A percentile compares a stretch with the other conserved stretches of the same genome.
These are phyloP conservation scores for Metridium senile DNA, from an alignment of 92 coral and sea anemone genomes.

Conservation along the genomic window DNA sequence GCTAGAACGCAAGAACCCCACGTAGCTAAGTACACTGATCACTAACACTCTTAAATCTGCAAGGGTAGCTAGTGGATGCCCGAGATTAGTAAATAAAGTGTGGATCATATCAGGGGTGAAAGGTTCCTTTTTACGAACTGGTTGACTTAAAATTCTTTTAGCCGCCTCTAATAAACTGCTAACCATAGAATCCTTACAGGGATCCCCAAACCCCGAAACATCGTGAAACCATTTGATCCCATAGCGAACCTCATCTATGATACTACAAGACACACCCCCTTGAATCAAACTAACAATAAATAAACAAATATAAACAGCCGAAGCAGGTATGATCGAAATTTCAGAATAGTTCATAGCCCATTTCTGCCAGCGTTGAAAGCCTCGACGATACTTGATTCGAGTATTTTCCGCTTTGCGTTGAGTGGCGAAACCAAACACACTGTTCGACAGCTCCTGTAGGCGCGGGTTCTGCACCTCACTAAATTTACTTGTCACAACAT, in stretches of 20 bases:
- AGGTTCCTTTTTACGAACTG: slow-evolving; percentile 32
- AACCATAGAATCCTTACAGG: slow-evolving; percentile 19
- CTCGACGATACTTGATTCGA: neutral
- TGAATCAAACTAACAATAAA: slow-evolving; percentile 5
- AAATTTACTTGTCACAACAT: neutral
- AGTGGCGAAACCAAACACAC: neutral
- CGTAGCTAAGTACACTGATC: slow-evolving; percentile 8
- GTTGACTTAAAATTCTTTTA: slow-evolving; percentile 30
- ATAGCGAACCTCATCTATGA: neutral
- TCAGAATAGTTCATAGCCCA: neutral
- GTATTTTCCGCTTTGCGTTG: neutral
- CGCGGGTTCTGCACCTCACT: neutral
- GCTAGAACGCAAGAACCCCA: slow-evolving; percentile 24
- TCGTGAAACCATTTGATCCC: neutral
- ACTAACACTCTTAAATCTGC: slow-evolving; percentile 8
- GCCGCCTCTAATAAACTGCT: slow-evolving; percentile 27
- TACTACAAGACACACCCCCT: slow-evolving; percentile 8
- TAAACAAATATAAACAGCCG: neutral
- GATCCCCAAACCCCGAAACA: slow-evolving; percentile 24
- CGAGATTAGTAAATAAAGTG: slow-evolving; percentile 1
- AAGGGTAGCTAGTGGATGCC: slow-evolving; percentile 5
- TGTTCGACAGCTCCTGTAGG: neutral
- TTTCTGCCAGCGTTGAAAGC: neutral
- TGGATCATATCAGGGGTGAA: slow-evolving; percentile 36
- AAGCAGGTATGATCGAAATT: neutral